Percentiles rank a stretch among this genome's conserved stretches.
These are phyloP conservation scores for Acanthosoma haemorrhoidale DNA, from an alignment of 2,888 invertebrate genomes.

Conservation along the genomic window DNA sequence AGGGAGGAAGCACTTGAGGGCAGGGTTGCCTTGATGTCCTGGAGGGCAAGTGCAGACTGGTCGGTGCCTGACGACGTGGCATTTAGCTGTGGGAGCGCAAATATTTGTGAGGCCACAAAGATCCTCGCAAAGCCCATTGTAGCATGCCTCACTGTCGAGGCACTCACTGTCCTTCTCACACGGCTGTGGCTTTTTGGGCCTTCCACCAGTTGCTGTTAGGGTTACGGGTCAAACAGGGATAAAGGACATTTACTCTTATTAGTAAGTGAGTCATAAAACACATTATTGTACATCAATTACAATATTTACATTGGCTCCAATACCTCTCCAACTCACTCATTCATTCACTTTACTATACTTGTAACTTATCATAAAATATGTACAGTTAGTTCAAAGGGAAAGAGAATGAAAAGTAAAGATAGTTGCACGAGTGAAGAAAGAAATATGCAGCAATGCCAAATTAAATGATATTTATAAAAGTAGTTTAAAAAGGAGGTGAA, in stretches of 20 bases:
- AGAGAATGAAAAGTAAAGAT: background rate
- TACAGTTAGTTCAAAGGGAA: conserved; percentile 2
- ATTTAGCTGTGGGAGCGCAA: conserved; percentile 49
- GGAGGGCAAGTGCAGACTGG: conserved; percentile 70
- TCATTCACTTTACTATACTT: background rate
- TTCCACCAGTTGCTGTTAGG: conserved; percentile 41
- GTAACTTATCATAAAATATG: background rate
- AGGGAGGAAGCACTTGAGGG: conserved; percentile 68
- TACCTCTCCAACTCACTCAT: conserved; percentile 9
- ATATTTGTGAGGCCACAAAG: conserved; percentile 50
- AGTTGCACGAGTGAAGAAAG: background rate
- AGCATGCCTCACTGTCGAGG: conserved; percentile 57
- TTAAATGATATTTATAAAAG: background rate
- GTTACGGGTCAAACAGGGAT: conserved; percentile 24
- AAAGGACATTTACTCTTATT: conserved; percentile 29
- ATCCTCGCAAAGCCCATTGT: conserved; percentile 58
- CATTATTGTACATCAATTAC: conserved; percentile 22
- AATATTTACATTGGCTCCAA: conserved; percentile 35
- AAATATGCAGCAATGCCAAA: no score
- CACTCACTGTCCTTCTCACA: conserved; percentile 63
- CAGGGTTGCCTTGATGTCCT: conserved; percentile 76
- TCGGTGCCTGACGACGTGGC: conserved; percentile 65
- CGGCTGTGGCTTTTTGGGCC: conserved; percentile 43
- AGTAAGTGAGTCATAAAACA: conserved; percentile 35
- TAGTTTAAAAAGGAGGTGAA: background rate